These are phyloP conservation scores for Phasianus colchicus DNA, from an alignment of 2,113 vertebrate genomes.

Conservation along the genomic window DNA sequence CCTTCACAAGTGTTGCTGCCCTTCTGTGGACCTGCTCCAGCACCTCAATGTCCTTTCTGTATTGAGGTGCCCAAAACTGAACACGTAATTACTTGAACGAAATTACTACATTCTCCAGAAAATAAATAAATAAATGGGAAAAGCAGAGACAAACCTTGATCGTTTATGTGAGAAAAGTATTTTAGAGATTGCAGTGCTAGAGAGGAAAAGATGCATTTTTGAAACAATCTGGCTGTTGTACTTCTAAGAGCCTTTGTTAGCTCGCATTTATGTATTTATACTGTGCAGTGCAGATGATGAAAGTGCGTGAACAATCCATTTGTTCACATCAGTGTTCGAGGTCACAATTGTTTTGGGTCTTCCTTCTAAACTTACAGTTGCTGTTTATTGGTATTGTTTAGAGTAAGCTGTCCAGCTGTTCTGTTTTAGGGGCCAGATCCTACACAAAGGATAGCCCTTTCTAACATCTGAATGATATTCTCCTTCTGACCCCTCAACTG, in stretches of 20 bases:
- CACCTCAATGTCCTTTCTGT: no score
- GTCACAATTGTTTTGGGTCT: neutral
- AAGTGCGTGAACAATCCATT: neutral
- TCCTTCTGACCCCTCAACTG: neutral
- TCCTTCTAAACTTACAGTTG: neutral
- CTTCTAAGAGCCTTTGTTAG: constrained; percentile 9
- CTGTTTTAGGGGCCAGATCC: neutral
- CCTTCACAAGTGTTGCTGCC: no score
- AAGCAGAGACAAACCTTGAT: neutral
- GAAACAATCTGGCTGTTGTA: neutral
- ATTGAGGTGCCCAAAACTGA: no score
- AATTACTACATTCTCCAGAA: neutral
- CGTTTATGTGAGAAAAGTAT: neutral
- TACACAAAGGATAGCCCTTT: neutral
- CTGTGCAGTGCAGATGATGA: neutral
- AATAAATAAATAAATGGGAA: neutral
- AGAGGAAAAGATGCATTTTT: neutral
- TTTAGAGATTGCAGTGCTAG: neutral
- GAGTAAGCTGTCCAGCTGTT: neutral
- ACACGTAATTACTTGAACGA: neutral
- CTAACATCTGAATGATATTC: neutral
- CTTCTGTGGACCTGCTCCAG: no score
- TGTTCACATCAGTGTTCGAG: neutral
- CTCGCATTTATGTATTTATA: neutral
- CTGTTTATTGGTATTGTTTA: neutral